Conservation (phyloP, 2,113 vertebrate species). For the Malurus alboscapulatus region DNA sequence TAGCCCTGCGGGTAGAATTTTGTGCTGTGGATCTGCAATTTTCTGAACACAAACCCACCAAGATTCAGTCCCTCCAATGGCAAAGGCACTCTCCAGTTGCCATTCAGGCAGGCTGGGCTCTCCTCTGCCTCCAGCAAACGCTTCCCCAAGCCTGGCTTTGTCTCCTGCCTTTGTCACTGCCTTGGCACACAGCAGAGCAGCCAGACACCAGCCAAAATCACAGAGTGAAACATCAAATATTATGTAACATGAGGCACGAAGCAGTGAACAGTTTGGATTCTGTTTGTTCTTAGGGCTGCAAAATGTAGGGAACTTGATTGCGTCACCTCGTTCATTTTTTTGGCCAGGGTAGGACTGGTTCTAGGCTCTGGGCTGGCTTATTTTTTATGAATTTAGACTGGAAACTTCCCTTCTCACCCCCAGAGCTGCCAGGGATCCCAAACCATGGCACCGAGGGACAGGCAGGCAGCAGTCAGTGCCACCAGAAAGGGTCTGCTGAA, state of each 20-base stretch:
- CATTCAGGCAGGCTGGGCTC: neutral
- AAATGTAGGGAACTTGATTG: neutral
- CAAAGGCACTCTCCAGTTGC: neutral
- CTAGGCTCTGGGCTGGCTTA: neutral
- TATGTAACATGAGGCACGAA: neutral
- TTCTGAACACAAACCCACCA: neutral
- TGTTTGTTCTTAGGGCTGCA: neutral
- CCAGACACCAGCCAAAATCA: neutral
- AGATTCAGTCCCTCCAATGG: neutral
- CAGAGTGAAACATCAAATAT: neutral
- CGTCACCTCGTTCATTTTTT: neutral
- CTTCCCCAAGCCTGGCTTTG: neutral
- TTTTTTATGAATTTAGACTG: neutral
- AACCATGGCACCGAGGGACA: neutral
- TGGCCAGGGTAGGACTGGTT: neutral
- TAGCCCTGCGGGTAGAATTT: neutral
- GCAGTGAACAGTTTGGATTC: neutral
- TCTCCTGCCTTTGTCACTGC: neutral
- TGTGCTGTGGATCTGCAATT: constrained; percentile 32
- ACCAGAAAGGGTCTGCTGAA: neutral
- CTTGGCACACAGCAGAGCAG: neutral
- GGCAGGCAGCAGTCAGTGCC: neutral
- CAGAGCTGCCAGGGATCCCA: neutral
- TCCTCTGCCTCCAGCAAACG: neutral
- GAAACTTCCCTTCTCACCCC: neutral